Conservation (phyloP, 2,113 vertebrate species). For the Neolamprologus caudopunctatus region DNA sequence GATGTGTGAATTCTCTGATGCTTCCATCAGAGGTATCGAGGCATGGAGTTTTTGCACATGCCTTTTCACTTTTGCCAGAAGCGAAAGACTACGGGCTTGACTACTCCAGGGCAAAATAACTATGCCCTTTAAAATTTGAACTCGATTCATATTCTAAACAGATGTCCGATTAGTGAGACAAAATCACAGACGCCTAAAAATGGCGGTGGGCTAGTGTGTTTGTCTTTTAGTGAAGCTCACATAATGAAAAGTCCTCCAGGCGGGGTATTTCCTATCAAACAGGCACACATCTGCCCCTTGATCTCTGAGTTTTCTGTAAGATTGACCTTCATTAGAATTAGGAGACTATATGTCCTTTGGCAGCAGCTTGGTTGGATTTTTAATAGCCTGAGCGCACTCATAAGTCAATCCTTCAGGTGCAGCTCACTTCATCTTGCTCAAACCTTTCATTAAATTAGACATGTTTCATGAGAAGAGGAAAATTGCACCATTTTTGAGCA, state of each 20-base stretch:
- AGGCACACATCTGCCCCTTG: background rate
- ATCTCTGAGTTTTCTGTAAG: background rate
- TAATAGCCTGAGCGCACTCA: background rate
- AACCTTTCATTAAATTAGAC: constrained; percentile 23
- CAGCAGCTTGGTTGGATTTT: background rate
- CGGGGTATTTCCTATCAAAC: background rate
- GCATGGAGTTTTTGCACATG: background rate
- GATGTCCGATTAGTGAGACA: background rate
- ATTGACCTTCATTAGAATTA: background rate
- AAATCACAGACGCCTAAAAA: background rate
- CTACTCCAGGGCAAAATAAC: background rate
- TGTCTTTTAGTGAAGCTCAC: background rate
- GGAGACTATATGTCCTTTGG: background rate
- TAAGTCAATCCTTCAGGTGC: background rate
- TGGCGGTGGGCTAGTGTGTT: background rate
- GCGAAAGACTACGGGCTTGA: background rate
- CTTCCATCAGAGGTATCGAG: background rate
- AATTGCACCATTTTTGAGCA: background rate
- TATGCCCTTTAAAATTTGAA: background rate
- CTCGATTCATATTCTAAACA: background rate
- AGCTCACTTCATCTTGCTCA: background rate
- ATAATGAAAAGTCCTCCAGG: background rate
- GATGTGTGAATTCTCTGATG: too few species aligned
- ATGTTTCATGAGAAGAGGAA: background rate
- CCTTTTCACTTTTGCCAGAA: background rate